Conservation (phyloP, 2,797 vertebrate species). For the Sebastes trivittatus region DNA sequence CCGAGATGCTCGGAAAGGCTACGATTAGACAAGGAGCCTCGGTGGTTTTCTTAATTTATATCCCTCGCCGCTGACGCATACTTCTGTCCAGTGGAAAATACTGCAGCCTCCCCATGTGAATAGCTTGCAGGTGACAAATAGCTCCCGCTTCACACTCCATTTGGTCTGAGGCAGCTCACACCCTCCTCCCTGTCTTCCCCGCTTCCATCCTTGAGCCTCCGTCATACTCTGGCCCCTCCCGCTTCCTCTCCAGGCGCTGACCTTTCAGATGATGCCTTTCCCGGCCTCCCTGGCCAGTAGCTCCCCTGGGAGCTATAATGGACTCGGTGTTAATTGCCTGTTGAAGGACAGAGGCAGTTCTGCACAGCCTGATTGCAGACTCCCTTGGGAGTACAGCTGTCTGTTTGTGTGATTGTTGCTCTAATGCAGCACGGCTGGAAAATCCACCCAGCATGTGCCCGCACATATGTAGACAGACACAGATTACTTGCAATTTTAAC, state of each 20-base stretch:
- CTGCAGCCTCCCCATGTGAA: conserved; percentile 69
- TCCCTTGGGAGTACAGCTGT: conserved; percentile 85
- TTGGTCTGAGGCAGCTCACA: conserved; percentile 83
- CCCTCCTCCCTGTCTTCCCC: conserved; percentile 73
- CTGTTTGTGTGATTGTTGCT: conserved; percentile 84
- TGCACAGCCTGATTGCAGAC: conserved; percentile 85
- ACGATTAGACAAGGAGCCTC: conserved; percentile 52
- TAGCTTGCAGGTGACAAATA: conserved; percentile 87
- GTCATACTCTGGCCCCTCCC: conserved; percentile 69
- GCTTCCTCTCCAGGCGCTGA: conserved; percentile 85
- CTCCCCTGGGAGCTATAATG: conserved; percentile 87
- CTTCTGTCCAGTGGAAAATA: conserved; percentile 68
- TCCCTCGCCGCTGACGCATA: conserved; percentile 70
- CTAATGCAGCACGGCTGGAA: conserved; percentile 79
- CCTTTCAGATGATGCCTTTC: conserved; percentile 86
- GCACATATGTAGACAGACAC: conserved; percentile 29
- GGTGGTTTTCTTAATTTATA: conserved; percentile 70
- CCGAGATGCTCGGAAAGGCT: conserved; percentile 52
- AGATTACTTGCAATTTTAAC: conserved; percentile 7
- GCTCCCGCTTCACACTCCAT: conserved; percentile 89
- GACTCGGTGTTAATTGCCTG: conserved; percentile 89
- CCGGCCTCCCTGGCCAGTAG: conserved; percentile 74
- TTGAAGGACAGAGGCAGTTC: conserved; percentile 90
- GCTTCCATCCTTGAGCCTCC: conserved; percentile 59
- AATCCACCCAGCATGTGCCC: conserved; percentile 55